These are phyloP conservation scores for Ariopsis seemanni DNA, from an alignment of 2,113 vertebrate genomes.

Conservation along the genomic window DNA sequence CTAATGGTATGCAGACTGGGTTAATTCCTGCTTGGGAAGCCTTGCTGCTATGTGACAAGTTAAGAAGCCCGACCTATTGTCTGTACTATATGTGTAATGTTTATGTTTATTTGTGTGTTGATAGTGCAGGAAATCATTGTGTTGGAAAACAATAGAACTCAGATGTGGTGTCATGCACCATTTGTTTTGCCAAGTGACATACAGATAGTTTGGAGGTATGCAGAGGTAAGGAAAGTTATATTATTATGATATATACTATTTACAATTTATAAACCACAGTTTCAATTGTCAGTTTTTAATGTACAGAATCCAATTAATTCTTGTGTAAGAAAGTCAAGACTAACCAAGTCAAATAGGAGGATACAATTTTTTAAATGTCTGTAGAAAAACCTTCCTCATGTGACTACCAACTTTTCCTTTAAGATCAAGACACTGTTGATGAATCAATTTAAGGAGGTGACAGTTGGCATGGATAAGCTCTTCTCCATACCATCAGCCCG, in stretches of 20 bases:
- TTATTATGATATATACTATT: not conserved
- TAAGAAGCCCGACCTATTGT: not conserved
- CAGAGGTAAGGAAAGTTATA: slow-evolving; percentile 49
- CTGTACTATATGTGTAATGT: slow-evolving; percentile 25
- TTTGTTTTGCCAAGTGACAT: slow-evolving; percentile 64
- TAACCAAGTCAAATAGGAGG: not conserved
- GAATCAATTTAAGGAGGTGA: slow-evolving; percentile 68
- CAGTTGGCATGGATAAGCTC: slow-evolving; percentile 62
- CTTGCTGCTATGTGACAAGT: slow-evolving; percentile 69
- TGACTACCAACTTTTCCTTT: not conserved
- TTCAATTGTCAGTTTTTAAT: not conserved
- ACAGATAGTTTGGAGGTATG: slow-evolving; percentile 67
- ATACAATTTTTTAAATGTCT: not conserved
- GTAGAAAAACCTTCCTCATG: not conserved
- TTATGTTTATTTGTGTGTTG: slow-evolving; percentile 41
- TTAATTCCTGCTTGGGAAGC: slow-evolving; percentile 49
- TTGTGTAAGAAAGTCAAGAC: not conserved
- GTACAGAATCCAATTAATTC: not conserved
- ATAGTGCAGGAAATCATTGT: slow-evolving; percentile 65
- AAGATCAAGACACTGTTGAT: slow-evolving; percentile 63
- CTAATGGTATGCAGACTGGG: slow-evolving; percentile 11
- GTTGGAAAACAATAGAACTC: slow-evolving; percentile 62
- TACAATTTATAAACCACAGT: not conserved
- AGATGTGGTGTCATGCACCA: slow-evolving; percentile 63
- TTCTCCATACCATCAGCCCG: slow-evolving; percentile 65